Base-by-base conservation (phyloP, 2,113 vertebrate genomes). In the Halichoerus grypus region DNA sequence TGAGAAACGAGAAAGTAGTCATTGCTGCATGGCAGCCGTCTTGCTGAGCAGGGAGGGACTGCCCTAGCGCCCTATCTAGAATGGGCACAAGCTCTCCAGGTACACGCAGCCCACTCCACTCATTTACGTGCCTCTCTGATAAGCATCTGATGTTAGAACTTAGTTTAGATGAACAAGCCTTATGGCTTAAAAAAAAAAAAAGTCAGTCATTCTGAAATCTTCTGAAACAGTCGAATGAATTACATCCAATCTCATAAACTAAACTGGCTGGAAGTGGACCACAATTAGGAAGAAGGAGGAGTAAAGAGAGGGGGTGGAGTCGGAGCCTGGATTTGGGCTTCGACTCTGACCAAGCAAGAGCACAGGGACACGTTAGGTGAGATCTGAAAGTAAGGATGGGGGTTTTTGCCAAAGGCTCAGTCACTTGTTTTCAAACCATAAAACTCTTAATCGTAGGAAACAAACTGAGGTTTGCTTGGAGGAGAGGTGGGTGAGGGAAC, bases 21-120 rank as follows among this genome's bases (percentile, higher is more conserved):
- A 51, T 57, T 33, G 59, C 12, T 46, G 10, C 0, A 0, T 24
- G 57, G 5, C 3, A 33, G 4, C 3, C 14, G 0, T 28, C 42
- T 90, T 79, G 28, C 80, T 22, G 19, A 53, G 12, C 11, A 19
- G 36, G 24, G 7, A 26, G 15, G 28, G 19, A 16, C 61, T 33
- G 5, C 33, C 33, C 9, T 26, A 14, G 51, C 9, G 10, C 8
- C 12, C 16, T 46, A 1, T 63, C 57, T 19, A 59, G 65, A 69
- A 28, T 18, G 22, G 7, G 8, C 2, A 0, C 19, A 31, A 46
- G 53, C 0, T 57, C 31, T 9, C 77, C 18, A 22, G 36, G 31
- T 74, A 71, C 12, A 55, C 22, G 7, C 26, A 76, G 51, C 33
- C 77, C 31, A 12, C 53, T 46, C 36, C 10, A 46, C 22, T 90